phyloP scores from a whole-genome alignment of 2,888 invertebrate genomes.

The Drepanosiphum platanoidis region DNA sequence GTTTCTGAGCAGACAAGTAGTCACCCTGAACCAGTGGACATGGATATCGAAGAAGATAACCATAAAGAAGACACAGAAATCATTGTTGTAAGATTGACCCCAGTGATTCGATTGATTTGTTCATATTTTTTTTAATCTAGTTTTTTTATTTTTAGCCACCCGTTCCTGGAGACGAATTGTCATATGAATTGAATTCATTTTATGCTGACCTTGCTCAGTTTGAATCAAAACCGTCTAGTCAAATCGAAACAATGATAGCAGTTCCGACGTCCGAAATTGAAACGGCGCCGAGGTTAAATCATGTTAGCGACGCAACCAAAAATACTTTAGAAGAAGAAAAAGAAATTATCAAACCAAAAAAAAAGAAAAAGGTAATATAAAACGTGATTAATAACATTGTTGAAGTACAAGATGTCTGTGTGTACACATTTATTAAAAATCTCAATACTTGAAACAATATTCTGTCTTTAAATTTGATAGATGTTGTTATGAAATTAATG shows the following conservation, averaged over 20 bases:
- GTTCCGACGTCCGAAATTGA: slow-evolving; percentile 40
- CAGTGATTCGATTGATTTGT: background rate
- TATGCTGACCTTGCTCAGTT: slow-evolving; percentile 58
- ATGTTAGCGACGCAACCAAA: background rate
- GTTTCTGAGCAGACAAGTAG: slow-evolving; percentile 35
- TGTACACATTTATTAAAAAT: background rate
- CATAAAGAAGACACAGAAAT: slow-evolving; percentile 60
- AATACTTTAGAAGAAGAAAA: slow-evolving; percentile 42
- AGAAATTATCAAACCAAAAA: slow-evolving; percentile 53
- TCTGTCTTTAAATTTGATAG: no score
- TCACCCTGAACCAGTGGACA: slow-evolving; percentile 52
- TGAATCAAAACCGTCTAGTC: slow-evolving; percentile 45
- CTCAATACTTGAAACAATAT: no score
- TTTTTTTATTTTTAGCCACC: slow-evolving; percentile 43
- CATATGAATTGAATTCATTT: slow-evolving; percentile 55
- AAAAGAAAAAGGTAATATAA: slow-evolving; percentile 51
- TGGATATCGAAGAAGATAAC: slow-evolving; percentile 59
- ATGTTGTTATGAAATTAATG: no score
- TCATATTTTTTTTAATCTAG: background rate
- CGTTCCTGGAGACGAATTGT: slow-evolving; percentile 52
- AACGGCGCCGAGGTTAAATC: slow-evolving; percentile 1
- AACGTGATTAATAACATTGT: background rate
- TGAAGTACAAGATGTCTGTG: background rate
- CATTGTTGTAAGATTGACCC: slow-evolving; percentile 45
- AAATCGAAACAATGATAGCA: slow-evolving; percentile 56